These are phyloP conservation scores for Neuroterus valhalla DNA, from an alignment of 1,140 invertebrate species.

Conservation along the genomic window DNA sequence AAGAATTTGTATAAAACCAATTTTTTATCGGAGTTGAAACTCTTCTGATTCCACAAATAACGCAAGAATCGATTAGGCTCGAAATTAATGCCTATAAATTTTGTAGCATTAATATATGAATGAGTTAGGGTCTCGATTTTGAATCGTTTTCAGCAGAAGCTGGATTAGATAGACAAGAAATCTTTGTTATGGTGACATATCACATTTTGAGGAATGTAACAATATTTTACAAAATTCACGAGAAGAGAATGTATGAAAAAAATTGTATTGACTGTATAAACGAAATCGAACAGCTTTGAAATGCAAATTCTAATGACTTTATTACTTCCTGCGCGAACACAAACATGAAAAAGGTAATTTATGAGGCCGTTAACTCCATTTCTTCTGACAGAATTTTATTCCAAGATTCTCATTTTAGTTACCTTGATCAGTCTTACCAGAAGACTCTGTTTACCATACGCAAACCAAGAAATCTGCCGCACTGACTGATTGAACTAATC, in stretches of 20 bases:
- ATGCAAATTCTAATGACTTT: slow-evolving; percentile 25
- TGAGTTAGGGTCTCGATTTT: not conserved
- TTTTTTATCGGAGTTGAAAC: too few relatives aligned
- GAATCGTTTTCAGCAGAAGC: not conserved
- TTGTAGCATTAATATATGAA: too few relatives aligned
- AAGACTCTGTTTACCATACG: too few relatives aligned
- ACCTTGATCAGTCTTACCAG: too few relatives aligned
- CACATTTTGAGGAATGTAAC: not conserved
- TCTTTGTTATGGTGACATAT: slow-evolving; percentile 16
- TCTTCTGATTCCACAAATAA: too few relatives aligned
- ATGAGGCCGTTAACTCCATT: not conserved
- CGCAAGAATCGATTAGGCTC: too few relatives aligned
- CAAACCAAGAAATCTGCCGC: too few relatives aligned
- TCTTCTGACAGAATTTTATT: too few relatives aligned
- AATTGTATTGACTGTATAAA: slow-evolving; percentile 8
- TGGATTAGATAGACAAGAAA: not conserved
- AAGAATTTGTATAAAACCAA: too few relatives aligned
- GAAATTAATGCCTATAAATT: too few relatives aligned
- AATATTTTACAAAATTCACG: slow-evolving; percentile 2
- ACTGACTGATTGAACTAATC: too few relatives aligned
- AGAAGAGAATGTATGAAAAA: not conserved
- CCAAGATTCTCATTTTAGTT: too few relatives aligned
- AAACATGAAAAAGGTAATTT: slow-evolving; percentile 21
- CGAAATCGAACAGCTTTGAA: slow-evolving; percentile 18
- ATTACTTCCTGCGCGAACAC: not conserved